Base-by-base conservation (phyloP, 2,797 vertebrate genomes). In the Thripadectes ignobilis region DNA sequence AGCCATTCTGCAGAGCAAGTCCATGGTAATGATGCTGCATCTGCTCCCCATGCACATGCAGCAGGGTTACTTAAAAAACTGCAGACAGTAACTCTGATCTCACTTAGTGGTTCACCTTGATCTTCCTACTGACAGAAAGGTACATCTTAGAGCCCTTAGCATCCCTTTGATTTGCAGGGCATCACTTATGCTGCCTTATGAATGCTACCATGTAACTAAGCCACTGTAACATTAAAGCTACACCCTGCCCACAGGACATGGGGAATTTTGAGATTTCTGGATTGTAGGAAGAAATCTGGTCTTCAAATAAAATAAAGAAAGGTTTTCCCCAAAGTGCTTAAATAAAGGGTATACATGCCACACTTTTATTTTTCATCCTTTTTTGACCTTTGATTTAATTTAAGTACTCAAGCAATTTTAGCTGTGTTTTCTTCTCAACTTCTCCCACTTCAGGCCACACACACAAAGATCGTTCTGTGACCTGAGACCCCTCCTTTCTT, bases 361-460 rank as follows among this genome's bases (percentile, higher is more conserved):
- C 78, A 77, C 46, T 95, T 89, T 73, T 85, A 77, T 87, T 95
- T 95, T 96, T 96, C 93, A 96, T 84, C 87, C 55, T 83, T 93
- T 85, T 68, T 52, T 83, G 84, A 95, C 83, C 89, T 95, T 93
- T 96, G 89, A 93, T 95, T 94, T 89, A 90, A 93, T 95, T 94
- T 89, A 88, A 96, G 83, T 94, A 77, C 67, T 88, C 73, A 62
- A 92, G 86, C 92, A 94, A 91, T 93, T 95, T 95, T 88, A 96
- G 93, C 87, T 87, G 55, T 88, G 89, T 88, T 96, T 95, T 92
- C 67, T 71, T 92, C 94, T 79, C 83, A 90, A 54, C 83, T 89
- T 96, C 74, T 82, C 67, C 63, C 29, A 71, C 89, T 92, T 92
- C 12, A 69, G 91, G 93, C 85, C 91, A 95, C 93, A 96, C 82